These are phyloP conservation scores for Malurus cyaneus DNA, from an alignment of 2,113 vertebrate genomes.

Conservation along the genomic window DNA sequence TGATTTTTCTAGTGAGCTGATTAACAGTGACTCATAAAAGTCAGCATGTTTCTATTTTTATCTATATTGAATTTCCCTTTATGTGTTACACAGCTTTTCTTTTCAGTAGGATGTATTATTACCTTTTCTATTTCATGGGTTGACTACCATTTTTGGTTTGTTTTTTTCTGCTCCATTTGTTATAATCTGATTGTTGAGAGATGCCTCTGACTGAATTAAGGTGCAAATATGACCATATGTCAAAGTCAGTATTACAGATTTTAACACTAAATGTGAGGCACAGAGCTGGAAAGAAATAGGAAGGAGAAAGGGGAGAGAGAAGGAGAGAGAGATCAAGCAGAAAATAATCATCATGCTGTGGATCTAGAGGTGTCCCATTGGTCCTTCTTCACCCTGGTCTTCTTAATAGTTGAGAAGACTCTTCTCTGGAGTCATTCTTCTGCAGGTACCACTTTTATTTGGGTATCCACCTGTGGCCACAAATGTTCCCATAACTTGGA, in stretches of 20 bases:
- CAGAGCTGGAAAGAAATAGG: background rate
- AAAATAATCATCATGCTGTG: background rate
- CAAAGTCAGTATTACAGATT: background rate
- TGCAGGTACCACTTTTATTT: background rate
- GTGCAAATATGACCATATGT: background rate
- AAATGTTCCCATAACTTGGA: background rate
- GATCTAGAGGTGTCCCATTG: too few species aligned
- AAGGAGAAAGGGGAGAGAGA: accelerated
- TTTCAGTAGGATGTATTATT: background rate
- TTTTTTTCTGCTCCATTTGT: background rate
- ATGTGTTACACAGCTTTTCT: background rate
- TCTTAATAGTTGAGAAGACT: accelerated
- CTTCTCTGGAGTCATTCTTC: background rate
- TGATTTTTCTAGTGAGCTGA: background rate
- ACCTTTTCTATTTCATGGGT: background rate
- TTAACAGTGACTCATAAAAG: background rate
- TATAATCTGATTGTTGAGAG: background rate
- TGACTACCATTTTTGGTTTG: background rate
- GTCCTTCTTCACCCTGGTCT: background rate
- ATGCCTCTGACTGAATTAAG: background rate
- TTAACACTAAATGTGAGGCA: background rate
- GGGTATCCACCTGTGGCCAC: too few species aligned
- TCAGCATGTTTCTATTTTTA: background rate
- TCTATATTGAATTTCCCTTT: background rate
- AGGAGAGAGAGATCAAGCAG: background rate